Evolutionary conservation across 2,888 invertebrate species (phyloP).

Genomic region (Slavum lentiscoides): DNA sequence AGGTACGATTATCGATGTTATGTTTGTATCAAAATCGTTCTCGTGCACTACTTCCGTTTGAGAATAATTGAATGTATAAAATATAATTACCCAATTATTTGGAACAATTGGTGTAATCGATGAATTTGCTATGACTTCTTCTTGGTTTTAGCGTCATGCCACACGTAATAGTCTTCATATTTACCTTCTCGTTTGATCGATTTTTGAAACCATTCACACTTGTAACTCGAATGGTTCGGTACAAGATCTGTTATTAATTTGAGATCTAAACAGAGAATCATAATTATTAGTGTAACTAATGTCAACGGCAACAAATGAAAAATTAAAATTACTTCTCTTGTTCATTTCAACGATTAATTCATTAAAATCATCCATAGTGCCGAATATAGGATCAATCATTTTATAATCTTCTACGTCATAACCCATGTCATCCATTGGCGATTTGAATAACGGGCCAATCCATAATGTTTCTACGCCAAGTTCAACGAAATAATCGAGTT

Average conservation of each 20-base stretch:
- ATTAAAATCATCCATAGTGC: slow-evolving; percentile 65
- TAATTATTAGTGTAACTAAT: no score
- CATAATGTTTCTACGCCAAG: slow-evolving; percentile 69
- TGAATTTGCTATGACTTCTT: slow-evolving; percentile 57
- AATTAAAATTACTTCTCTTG: slow-evolving; percentile 57
- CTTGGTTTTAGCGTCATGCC: slow-evolving; percentile 64
- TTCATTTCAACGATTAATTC: slow-evolving; percentile 60
- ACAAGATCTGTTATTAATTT: slow-evolving; percentile 64
- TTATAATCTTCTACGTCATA: slow-evolving; percentile 68
- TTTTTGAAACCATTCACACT: slow-evolving; percentile 63
- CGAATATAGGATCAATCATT: slow-evolving; percentile 65
- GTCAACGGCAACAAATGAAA: no score
- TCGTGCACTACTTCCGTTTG: not conserved
- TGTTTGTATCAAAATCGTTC: not conserved
- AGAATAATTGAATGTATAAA: no score
- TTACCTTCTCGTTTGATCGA: slow-evolving; percentile 58
- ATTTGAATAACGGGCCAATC: slow-evolving; percentile 72
- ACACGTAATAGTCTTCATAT: slow-evolving; percentile 63
- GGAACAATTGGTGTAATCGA: slow-evolving; percentile 64
- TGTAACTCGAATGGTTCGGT: slow-evolving; percentile 59
- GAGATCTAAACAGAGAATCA: slow-evolving; percentile 61
- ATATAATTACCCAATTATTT: slow-evolving; percentile 71
- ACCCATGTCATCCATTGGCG: slow-evolving; percentile 69
- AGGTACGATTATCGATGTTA: no score
- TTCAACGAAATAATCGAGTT: slow-evolving; percentile 65